A percentile compares a stretch with the other conserved stretches of the same genome.
Conservation (phyloP, 1,140 invertebrate genomes). For the Liolophura sinensis region DNA sequence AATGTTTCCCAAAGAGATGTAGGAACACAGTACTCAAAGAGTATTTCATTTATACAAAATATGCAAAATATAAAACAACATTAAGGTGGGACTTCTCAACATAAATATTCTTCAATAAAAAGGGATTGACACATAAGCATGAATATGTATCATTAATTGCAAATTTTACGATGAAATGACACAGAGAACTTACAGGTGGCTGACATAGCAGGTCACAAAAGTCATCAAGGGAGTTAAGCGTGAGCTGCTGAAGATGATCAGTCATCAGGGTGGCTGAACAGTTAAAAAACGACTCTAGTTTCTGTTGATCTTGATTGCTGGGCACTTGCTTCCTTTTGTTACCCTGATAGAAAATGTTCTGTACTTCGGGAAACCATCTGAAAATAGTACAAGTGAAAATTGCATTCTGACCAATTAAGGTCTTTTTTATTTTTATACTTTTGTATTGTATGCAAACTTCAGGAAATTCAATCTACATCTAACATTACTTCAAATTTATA, state of each 20-base stretch:
- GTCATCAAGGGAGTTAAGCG: slow-evolving; percentile 77
- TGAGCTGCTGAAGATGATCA: slow-evolving; percentile 77
- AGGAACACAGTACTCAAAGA: no score
- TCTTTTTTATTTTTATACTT: not conserved
- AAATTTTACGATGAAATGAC: no score
- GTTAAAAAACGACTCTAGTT: slow-evolving; percentile 79
- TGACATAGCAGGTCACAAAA: slow-evolving; percentile 78
- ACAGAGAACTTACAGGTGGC: slow-evolving; percentile 70
- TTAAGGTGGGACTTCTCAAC: no score
- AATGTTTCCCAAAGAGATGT: no score
- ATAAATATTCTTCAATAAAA: no score
- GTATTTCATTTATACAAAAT: no score
- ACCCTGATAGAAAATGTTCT: slow-evolving; percentile 66
- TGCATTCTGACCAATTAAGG: not conserved
- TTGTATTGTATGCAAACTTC: not conserved
- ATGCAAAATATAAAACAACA: no score
- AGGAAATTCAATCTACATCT: not conserved
- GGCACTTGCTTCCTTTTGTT: slow-evolving; percentile 77
- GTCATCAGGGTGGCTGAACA: slow-evolving; percentile 86
- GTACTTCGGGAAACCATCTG: slow-evolving; percentile 67
- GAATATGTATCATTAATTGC: no score
- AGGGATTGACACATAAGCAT: no score
- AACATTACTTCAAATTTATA: no score
- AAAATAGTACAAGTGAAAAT: slow-evolving; percentile 1
- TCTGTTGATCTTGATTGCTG: slow-evolving; percentile 66